Percentiles rank a stretch among this genome's conserved stretches.
Conservation (phyloP, 1,140 invertebrate species). For the Schlechtendalia chinensis region DNA sequence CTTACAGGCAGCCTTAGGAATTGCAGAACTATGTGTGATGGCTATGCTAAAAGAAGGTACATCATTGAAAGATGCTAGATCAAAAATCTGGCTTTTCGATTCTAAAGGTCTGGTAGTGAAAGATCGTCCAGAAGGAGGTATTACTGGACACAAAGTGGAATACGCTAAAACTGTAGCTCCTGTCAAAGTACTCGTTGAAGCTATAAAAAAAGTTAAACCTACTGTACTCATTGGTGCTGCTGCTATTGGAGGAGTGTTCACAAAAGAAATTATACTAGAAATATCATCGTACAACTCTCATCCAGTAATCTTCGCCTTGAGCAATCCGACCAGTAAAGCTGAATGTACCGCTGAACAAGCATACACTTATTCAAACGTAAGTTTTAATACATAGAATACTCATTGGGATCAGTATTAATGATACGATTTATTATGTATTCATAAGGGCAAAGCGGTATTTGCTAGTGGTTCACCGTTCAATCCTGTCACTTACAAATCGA, state of each 20-base stretch:
- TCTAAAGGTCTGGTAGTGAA: slow-evolving; percentile 77
- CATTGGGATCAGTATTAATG: background rate
- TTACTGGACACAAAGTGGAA: slow-evolving; percentile 71
- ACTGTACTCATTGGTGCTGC: slow-evolving; percentile 84
- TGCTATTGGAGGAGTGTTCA: slow-evolving; percentile 81
- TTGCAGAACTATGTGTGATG: slow-evolving; percentile 81
- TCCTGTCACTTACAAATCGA: slow-evolving; percentile 74
- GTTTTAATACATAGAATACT: slow-evolving; percentile 48
- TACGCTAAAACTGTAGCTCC: slow-evolving; percentile 74
- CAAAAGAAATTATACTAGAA: slow-evolving; percentile 72
- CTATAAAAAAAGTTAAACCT: slow-evolving; percentile 76
- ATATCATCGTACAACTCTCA: slow-evolving; percentile 76
- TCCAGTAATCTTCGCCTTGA: slow-evolving; percentile 92
- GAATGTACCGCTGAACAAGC: slow-evolving; percentile 97
- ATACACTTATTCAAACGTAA: slow-evolving; percentile 78
- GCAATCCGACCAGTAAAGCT: slow-evolving; percentile 94
- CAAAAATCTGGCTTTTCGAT: slow-evolving; percentile 72
- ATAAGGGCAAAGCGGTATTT: slow-evolving; percentile 79
- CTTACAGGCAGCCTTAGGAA: slow-evolving; percentile 75
- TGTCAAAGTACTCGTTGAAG: slow-evolving; percentile 70
- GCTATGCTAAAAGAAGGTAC: slow-evolving; percentile 82
- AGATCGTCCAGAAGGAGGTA: slow-evolving; percentile 69
- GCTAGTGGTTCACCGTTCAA: slow-evolving; percentile 91
- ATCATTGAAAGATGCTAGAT: slow-evolving; percentile 67
- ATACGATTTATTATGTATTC: slow-evolving; percentile 29